Base-by-base conservation (phyloP, 2,888 invertebrate genomes). In the Gnatocerus cornutus region DNA sequence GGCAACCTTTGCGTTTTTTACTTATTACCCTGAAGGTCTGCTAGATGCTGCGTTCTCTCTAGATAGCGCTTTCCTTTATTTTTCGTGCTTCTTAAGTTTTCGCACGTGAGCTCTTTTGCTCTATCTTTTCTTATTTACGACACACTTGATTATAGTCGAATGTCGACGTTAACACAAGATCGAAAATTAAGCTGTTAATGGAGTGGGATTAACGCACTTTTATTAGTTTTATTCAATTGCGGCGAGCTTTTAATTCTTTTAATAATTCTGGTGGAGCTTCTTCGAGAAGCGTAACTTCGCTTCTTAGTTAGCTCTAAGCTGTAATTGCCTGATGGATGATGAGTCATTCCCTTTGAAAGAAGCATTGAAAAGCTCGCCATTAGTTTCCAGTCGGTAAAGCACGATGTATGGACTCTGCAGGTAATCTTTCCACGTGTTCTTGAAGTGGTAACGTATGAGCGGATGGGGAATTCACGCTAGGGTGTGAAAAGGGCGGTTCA, bases 331-430 rank as follows among this genome's bases (percentile, higher is more conserved):
- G 45, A 46, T 33, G 16, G 33, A 59, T 46, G 45, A 29, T 27
- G 13, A 43, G 45, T 10, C 43, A 43, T 58, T 39, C 13, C 29
- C 8, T 16, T 10, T 53, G 53, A 53, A 21, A 41, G 43, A 29
- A 5, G 8, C 33, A 27, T 7, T 33, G 33, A 53, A 50, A 53
- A 33, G 53, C 53, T n/a, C 50, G 50, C 50, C 27, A 30, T 13
- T 33, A 33, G 79, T 80, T 81, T 80, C 78, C 79, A 75, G 74
- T 64, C 78, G 77, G 78, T 80, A 80, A 79, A 81, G 74, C 78
- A 78, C 77, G 76, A 73, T 71, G 74, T 76, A 73, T 75, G 75
- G 74, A 71, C 68, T 75, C 68, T 65, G 73, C 75, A 77, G 76
- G 79, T 79, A 80, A 80, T 80, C 79, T 79, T 75, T 76, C 73